phyloP scores from a whole-genome alignment of 1,140 invertebrate genomes.

The Danaus melanippus region DNA sequence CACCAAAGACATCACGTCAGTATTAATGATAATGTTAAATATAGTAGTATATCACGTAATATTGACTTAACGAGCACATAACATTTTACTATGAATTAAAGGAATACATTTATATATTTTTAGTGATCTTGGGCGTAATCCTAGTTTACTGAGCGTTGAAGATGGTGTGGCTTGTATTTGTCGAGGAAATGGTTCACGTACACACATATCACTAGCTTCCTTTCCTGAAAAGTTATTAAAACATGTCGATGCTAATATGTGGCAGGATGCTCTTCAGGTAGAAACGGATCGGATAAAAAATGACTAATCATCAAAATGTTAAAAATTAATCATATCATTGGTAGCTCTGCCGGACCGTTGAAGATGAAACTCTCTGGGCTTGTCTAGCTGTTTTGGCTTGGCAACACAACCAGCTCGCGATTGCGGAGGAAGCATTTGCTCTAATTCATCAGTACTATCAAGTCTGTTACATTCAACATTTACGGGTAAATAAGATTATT shows the following conservation, averaged over 20 bases:
- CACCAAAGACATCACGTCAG: slow-evolving; percentile 57
- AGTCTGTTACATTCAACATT: slow-evolving; percentile 90
- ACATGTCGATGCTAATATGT: slow-evolving; percentile 73
- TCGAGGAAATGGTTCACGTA: slow-evolving; percentile 71
- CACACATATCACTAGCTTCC: slow-evolving; percentile 72
- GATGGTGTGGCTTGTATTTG: slow-evolving; percentile 80
- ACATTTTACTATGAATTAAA: not conserved
- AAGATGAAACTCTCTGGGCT: slow-evolving; percentile 91
- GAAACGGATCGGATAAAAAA: not conserved
- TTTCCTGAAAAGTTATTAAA: slow-evolving; percentile 71
- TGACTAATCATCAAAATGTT: no score
- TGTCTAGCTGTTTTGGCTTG: slow-evolving; percentile 90
- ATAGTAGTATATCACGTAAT: no score
- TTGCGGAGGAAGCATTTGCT: slow-evolving; percentile 95
- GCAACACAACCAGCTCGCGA: slow-evolving; percentile 79
- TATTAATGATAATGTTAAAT: not conserved
- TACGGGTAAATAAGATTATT: slow-evolving; percentile 75
- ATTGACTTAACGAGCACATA: no score
- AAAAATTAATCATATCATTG: slow-evolving; percentile 9
- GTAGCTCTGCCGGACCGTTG: slow-evolving; percentile 63
- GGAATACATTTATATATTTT: slow-evolving; percentile 5
- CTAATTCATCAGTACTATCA: slow-evolving; percentile 92
- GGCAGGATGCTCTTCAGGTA: slow-evolving; percentile 66
- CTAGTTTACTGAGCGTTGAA: slow-evolving; percentile 82
- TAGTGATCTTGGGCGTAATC: slow-evolving; percentile 82